Conservation (phyloP, 2,797 vertebrate species). For the Myotis planiceps region DNA sequence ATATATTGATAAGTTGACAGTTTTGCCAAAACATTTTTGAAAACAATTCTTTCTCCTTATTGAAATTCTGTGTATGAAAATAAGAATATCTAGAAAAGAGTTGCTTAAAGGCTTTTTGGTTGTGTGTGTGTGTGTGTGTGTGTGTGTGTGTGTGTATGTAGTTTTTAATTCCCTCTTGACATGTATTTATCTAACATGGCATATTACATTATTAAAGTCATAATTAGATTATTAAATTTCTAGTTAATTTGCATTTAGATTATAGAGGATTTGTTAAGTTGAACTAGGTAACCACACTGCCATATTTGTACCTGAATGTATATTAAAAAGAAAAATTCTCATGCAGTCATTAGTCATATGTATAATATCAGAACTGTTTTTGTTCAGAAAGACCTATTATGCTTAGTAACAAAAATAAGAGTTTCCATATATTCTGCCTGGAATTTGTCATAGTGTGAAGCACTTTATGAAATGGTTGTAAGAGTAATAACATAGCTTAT, state of each 20-base stretch:
- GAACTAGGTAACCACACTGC: constrained; percentile 41
- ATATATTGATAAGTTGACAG: constrained; percentile 28
- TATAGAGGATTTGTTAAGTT: constrained; percentile 67
- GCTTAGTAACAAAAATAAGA: constrained; percentile 74
- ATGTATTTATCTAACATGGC: constrained; percentile 3
- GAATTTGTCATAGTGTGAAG: constrained; percentile 76
- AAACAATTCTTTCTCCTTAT: constrained; percentile 30
- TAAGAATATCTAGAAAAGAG: background rate
- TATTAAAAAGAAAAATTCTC: constrained; percentile 71
- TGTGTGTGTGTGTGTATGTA: background rate
- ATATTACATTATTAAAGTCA: constrained; percentile 72
- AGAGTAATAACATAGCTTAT: constrained; percentile 76
- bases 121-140: background rate
- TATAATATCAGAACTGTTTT: constrained; percentile 69
- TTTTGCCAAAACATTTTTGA: constrained; percentile 37
- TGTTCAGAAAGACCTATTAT: constrained; percentile 77
- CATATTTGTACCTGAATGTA: constrained; percentile 61
- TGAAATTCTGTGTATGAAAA: constrained; percentile 45
- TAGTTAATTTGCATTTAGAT: constrained; percentile 71
- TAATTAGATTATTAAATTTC: constrained; percentile 76
- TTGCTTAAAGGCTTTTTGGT: background rate
- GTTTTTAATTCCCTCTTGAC: constrained; percentile 14
- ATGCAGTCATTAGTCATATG: constrained; percentile 45
- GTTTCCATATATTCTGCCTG: constrained; percentile 71
- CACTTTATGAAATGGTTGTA: constrained; percentile 79